These are phyloP conservation scores for Notothenia coriiceps DNA, from an alignment of 2,113 vertebrate species.

Conservation along the genomic window DNA sequence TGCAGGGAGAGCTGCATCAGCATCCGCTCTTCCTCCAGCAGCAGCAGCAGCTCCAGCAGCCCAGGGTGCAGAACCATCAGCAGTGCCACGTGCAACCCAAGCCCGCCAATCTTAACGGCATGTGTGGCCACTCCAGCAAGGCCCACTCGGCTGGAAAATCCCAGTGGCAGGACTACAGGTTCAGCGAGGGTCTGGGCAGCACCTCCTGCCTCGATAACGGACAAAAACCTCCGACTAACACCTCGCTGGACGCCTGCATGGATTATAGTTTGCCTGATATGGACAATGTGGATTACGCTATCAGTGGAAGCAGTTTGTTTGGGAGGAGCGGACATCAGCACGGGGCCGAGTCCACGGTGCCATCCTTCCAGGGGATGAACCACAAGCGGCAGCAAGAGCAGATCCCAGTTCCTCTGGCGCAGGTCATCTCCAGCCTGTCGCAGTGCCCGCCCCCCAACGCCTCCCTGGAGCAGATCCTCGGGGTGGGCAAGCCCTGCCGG, in stretches of 20 bases:
- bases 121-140: constrained; percentile 22
- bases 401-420: constrained; percentile 59
- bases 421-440: constrained; percentile 74
- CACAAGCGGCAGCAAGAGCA: constrained; percentile 68
- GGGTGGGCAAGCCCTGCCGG: constrained; percentile 61
- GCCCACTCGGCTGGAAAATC: constrained; percentile 40
- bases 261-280: constrained; percentile 56
- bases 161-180: constrained; percentile 65
- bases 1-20: constrained; percentile 16
- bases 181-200: constrained; percentile 27
- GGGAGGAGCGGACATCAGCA: constrained; percentile 31
- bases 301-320: constrained; percentile 43
- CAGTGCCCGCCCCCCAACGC: constrained; percentile 69
- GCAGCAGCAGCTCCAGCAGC: constrained; percentile 41
- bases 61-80: constrained; percentile 59
- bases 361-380: constrained; percentile 62
- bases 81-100: constrained; percentile 69
- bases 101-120: constrained; percentile 58
- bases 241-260: constrained; percentile 55
- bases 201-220: constrained; percentile 53
- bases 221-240: constrained; percentile 53
- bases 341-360: constrained; percentile 13
- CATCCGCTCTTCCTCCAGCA: constrained; percentile 1
- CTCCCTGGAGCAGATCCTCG: constrained; percentile 76
- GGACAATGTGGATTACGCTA: constrained; percentile 43